phyloP scores from a whole-genome alignment of 2,888 invertebrate genomes.

The Sceliomorpha sp. region DNA sequence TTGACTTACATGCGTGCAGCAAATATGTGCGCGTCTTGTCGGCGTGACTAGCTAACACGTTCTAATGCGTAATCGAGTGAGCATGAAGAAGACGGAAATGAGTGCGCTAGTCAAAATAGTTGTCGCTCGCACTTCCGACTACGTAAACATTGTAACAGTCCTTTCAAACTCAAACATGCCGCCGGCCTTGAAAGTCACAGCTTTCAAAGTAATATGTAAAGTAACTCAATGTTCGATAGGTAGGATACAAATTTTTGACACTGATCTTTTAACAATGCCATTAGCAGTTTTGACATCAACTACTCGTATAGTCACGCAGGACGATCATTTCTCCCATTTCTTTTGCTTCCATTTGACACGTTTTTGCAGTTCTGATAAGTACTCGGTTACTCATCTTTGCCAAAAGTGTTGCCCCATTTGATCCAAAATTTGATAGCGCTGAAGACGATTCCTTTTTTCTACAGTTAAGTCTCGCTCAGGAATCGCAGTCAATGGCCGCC shows the following conservation, averaged over 20 bases:
- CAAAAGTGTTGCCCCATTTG: conserved; percentile 14
- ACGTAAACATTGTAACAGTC: too few relatives aligned
- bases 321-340: conserved; percentile 3
- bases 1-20: too few relatives aligned
- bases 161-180: too few relatives aligned
- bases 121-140: too few relatives aligned
- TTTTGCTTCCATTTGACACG: conserved; percentile 14
- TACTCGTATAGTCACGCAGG: neutral
- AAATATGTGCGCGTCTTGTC: too few relatives aligned
- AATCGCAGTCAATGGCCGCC: conserved; percentile 4
- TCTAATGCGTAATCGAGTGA: too few relatives aligned
- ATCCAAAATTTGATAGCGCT: conserved; percentile 5
- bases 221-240: conserved; percentile 1
- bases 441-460: neutral
- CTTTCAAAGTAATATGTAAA: conserved; percentile 1
- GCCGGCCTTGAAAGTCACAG: conserved; percentile 8
- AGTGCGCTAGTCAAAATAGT: too few relatives aligned
- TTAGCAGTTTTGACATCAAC: conserved; percentile 3
- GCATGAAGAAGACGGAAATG: too few relatives aligned
- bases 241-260: conserved; percentile 10
- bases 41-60: too few relatives aligned
- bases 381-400: conserved; percentile 8
- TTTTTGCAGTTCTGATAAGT: conserved; percentile 7
- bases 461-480: neutral
- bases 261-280: neutral